Base-by-base conservation (phyloP, 2,888 invertebrate genomes). In the Linnaemya tessellans region DNA sequence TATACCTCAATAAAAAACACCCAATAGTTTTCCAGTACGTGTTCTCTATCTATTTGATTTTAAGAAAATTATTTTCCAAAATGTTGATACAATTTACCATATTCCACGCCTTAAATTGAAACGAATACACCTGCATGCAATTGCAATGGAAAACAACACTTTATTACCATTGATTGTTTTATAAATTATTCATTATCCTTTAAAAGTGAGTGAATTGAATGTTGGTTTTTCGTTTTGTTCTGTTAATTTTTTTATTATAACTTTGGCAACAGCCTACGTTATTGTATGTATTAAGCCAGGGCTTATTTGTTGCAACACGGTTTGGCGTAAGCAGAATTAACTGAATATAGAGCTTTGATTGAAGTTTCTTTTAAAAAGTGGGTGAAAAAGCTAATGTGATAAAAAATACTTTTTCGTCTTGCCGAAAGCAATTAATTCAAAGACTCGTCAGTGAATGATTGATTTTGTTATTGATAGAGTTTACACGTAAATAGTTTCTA, bases 181-280 rank as follows among this genome's bases (percentile, higher is more conserved):
- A 84, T 80, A 80, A 80, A 84, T 84, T 80, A 84, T 84, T 84
- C 64, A 78, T 78, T 81, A 84, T 84, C 84, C 84, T 81, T 84
- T 62, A n/a, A 67, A 49, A 8, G 22, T 49, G 38, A 30, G 30
- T 9, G 10, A 8, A 62, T 25, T 20, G 60, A 77, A 67, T 84
- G 77, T 80, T 77, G 80, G 80, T 73, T 80, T 77, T 65, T 65
- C 18, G 56, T 30, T 56, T 30, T n/a, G n/a, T 9, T 22, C n/a
- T 58, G 30, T 18, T n/a, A 60, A 43, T 30, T 10, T 41, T 30
- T 51, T 9, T 15, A 11, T 54, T 51, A 35, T 20, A 13, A 43
- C 43, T 43, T 20, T 20, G 43, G 41, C 58, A 67, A 46, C 67
- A 46, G 58, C 77, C 77, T 49, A 30, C 25, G 46, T 60, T 15